Base-by-base conservation (phyloP, 2,113 vertebrate species). In the Spea bombifrons region DNA sequence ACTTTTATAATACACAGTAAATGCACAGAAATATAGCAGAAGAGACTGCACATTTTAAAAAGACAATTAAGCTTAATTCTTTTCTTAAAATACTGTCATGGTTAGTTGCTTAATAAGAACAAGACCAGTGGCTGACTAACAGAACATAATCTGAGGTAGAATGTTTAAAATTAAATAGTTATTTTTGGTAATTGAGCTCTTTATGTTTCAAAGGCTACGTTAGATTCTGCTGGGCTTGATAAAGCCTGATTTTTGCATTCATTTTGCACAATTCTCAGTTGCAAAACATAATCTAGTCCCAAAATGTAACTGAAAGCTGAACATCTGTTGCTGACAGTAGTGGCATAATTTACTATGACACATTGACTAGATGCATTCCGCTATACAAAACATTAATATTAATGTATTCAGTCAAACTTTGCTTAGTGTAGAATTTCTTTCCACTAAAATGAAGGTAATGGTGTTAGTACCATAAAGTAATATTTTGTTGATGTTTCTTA, bases 291-390 rank as follows among this genome's bases (percentile, higher is more conserved):
- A 59, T 59, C 55, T 59, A 13, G 55, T 59, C 55, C 55, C 55
- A 59, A 59, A 59, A 59, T 59, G 55, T 59, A 59, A 59, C 55
- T 8, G 4, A 4, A 59, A 59, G 15, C 5, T 59, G 55, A 59
- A 59, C 55, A 59, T 59, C 55, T 59, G 55, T 59, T 59, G 55
- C 55, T 59, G 55, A 59, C 55, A 59, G 55, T 59, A 59, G 12
- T 59, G 55, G 55, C 55, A 59, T 59, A 59, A 59, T 59, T 9
- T 59, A 5, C 55, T 59, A 12, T 59, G 55, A 59, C 55, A 59
- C 15, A 59, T 13, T 59, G 55, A 59, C 55, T 59, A 13, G 55
- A 59, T 59, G 4, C 55, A 59, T 59, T 13, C 55, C 2, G 55
- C 55, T 59, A 59, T 59, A 59, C 55, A 59, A 13, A 59, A 13